A percentile compares a stretch with the other conserved stretches of the same genome.
Conservation (phyloP, 2,797 vertebrate species). For the Neosilurus hyrtlii region DNA sequence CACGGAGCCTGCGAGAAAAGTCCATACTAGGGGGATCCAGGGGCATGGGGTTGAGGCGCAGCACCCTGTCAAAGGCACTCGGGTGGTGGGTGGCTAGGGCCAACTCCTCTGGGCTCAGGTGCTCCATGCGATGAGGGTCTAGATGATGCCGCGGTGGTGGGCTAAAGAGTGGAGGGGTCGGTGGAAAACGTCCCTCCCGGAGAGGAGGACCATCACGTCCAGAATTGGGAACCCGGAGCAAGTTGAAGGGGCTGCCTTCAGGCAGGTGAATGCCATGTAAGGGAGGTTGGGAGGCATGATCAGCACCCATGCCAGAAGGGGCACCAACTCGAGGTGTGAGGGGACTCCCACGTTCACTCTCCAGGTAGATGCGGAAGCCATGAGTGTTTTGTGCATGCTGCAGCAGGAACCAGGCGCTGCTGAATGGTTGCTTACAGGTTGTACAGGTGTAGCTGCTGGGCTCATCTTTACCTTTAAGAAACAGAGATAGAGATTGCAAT, state of each 20-base stretch:
- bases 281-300: conserved; percentile 94
- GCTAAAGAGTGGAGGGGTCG: conserved; percentile 97
- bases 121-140: conserved; percentile 91
- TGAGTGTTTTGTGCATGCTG: conserved; percentile 99
- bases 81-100: conserved; percentile 98
- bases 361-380: conserved; percentile 98
- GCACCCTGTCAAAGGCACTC: conserved; percentile 99
- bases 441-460: conserved; percentile 99
- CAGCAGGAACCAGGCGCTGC: conserved; percentile 98
- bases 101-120: conserved; percentile 98
- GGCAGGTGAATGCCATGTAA: conserved; percentile 98
- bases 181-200: conserved; percentile 92
- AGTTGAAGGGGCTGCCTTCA: conserved; percentile 98
- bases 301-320: conserved; percentile 90
- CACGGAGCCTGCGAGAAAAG: conserved; percentile 97
- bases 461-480: conserved; percentile 96
- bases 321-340: conserved; percentile 95
- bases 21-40: conserved; percentile 98
- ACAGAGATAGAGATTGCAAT: conserved; percentile 70
- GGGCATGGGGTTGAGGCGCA: conserved; percentile 98
- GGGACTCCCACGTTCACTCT: conserved; percentile 98
- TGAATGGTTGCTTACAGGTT: conserved; percentile 98
- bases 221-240: conserved; percentile 94
- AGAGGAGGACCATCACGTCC: conserved; percentile 84
- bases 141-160: conserved; percentile 97